Evolutionary conservation across 2,888 invertebrate species (phyloP).

Genomic region (Baccha elongata): DNA sequence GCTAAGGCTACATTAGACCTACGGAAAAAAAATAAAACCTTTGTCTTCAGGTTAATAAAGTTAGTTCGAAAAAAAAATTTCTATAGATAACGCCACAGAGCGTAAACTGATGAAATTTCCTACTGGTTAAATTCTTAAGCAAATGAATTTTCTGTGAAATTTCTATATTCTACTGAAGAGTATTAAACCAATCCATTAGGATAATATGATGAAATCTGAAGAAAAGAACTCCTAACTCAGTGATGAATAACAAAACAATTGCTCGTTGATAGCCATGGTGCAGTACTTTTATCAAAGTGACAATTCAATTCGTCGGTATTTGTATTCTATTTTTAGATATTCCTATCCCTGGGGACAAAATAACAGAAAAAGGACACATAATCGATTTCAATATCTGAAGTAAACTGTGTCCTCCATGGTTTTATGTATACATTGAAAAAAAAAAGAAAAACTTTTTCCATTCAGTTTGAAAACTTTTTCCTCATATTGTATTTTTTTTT

Average conservation of each 20-base stretch:
- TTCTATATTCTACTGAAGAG: background rate
- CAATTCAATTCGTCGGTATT: background rate
- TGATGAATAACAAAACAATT: background rate
- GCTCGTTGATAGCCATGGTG: background rate
- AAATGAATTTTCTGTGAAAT: too few species aligned
- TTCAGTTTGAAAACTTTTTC: slow-evolving; percentile 7
- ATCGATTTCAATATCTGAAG: background rate
- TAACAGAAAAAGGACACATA: background rate
- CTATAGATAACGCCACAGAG: too few species aligned
- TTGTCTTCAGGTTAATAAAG: too few species aligned
- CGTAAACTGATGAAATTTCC: too few species aligned
- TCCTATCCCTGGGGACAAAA: background rate
- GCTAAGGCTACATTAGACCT: too few species aligned
- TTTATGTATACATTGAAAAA: background rate
- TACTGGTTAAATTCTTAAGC: too few species aligned
- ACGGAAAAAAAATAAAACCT: too few species aligned
- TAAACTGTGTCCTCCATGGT: background rate
- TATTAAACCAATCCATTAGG: background rate
- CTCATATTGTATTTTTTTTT: background rate
- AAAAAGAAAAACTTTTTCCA: slow-evolving; percentile 38
- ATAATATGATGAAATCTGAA: background rate
- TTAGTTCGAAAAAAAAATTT: too few species aligned
- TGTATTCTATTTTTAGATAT: background rate
- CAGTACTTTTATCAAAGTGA: background rate
- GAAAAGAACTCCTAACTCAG: background rate